phyloP scores from a whole-genome alignment of 1,140 invertebrate species.

The Bombus ignitus region DNA sequence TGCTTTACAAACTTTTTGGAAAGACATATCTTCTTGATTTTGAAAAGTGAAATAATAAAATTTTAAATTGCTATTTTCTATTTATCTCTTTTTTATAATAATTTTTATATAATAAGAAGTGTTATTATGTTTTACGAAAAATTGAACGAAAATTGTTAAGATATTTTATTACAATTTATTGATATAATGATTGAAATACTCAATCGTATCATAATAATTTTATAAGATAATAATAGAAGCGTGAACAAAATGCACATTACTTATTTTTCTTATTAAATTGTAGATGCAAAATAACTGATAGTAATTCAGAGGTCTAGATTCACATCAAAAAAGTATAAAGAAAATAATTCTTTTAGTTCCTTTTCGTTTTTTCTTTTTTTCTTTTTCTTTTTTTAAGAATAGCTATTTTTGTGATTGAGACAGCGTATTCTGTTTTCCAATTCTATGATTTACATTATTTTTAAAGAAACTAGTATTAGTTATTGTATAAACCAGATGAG shows the following conservation, averaged over 20 bases:
- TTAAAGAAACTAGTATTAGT: conserved; percentile 21
- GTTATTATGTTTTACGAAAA: background rate
- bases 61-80: background rate
- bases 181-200: background rate
- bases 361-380: background rate
- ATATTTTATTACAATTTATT: background rate
- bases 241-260: background rate
- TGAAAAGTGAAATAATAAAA: background rate
- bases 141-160: background rate
- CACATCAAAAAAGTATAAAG: background rate
- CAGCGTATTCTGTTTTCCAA: background rate
- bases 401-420: background rate
- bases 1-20: background rate
- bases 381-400: background rate
- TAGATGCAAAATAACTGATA: background rate
- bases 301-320: background rate
- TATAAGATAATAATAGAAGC: background rate
- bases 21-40: background rate
- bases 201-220: conserved; percentile 12
- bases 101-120: too few species aligned
- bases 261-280: conserved; percentile 20
- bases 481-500: conserved; percentile 4
- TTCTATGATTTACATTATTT: background rate
- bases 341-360: background rate
- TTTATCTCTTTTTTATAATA: background rate